Evolutionary conservation across 1,140 invertebrate genomes (phyloP).

Genomic region (Cydia pomonella): DNA sequence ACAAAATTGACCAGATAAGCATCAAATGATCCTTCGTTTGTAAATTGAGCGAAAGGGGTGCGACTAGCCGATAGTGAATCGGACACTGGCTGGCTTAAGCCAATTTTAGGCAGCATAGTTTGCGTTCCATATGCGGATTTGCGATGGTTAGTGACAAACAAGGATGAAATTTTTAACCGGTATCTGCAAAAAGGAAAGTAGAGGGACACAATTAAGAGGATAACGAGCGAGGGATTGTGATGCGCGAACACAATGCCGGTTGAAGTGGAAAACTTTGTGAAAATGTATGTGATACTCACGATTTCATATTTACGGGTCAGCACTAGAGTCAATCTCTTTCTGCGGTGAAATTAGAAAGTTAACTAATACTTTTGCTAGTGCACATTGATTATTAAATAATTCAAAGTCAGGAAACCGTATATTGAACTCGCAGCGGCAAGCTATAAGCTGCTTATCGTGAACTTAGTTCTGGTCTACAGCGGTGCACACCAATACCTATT

Average conservation of each 20-base stretch:
- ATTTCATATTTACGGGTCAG: background rate
- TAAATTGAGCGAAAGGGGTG: constrained; percentile 3
- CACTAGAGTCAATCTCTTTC: background rate
- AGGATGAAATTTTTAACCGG: background rate
- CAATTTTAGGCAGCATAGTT: constrained; percentile 25
- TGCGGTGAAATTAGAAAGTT: no score
- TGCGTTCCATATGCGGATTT: background rate
- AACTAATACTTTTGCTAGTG: no score
- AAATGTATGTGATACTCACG: background rate
- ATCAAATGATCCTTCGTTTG: constrained; percentile 1
- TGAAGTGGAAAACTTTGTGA: background rate
- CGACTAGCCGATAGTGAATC: constrained; percentile 12
- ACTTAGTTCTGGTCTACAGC: no score
- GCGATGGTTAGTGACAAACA: background rate
- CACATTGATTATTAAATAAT: no score
- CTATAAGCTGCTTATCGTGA: no score
- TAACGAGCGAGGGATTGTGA: background rate
- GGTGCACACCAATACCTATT: no score
- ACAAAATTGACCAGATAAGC: constrained; percentile 1
- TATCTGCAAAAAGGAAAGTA: background rate
- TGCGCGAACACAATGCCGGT: background rate
- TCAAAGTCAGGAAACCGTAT: no score
- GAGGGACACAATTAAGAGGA: background rate
- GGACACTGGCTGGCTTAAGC: background rate
- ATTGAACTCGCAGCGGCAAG: no score